Conservation (phyloP, 2,888 invertebrate species). For the Anorthoa munda region DNA sequence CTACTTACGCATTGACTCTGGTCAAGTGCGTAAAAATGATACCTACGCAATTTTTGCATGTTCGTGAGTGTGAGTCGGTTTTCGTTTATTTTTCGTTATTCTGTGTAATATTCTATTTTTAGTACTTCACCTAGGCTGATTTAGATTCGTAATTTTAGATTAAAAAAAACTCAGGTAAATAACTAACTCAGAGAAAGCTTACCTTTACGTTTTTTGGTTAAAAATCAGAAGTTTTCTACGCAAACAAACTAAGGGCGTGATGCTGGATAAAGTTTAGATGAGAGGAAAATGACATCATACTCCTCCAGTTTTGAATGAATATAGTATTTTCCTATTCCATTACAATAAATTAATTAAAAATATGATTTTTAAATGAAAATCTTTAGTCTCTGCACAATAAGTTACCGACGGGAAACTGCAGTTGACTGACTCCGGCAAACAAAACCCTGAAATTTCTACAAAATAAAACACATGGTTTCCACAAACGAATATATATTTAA, state of each 20-base stretch:
- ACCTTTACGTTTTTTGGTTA: background rate
- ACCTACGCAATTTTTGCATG: too few relatives aligned
- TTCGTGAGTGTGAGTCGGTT: background rate
- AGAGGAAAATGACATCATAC: background rate
- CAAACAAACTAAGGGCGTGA: background rate
- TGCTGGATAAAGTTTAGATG: background rate
- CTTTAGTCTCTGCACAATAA: background rate
- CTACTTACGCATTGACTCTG: background rate
- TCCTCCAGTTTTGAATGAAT: background rate
- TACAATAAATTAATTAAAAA: background rate
- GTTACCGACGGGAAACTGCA: slow-evolving; percentile 54
- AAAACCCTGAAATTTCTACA: background rate
- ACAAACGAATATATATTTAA: slow-evolving; percentile 40
- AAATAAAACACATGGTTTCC: slow-evolving; percentile 23
- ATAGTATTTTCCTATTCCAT: background rate
- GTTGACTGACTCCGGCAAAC: background rate
- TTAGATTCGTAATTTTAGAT: background rate
- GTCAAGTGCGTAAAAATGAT: background rate
- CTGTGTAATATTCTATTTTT: background rate
- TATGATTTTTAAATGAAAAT: background rate
- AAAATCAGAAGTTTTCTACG: background rate
- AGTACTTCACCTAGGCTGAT: too few relatives aligned
- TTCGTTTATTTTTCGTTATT: background rate
- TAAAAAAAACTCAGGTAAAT: background rate
- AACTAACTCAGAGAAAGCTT: too few relatives aligned